These are phyloP conservation scores for Melipona beecheii DNA, from an alignment of 2,888 invertebrate species.

Conservation along the genomic window DNA sequence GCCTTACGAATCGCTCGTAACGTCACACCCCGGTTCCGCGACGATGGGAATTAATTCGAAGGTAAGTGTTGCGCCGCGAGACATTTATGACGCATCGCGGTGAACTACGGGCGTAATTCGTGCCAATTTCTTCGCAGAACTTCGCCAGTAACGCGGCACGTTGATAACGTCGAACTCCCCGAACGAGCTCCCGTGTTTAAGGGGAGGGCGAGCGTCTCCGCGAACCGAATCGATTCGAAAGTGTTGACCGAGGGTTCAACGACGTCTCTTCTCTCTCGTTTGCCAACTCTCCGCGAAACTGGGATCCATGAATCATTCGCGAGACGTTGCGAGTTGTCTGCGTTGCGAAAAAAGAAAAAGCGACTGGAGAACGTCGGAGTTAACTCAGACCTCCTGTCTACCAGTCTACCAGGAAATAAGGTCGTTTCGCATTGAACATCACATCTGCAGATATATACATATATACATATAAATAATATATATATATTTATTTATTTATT, in stretches of 20 bases:
- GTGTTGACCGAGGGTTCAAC: background rate
- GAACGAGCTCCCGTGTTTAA: background rate
- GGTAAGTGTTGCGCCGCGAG: slow-evolving; percentile 1
- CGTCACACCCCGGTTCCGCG: background rate
- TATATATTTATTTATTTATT: too few relatives aligned
- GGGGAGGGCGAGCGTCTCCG: too few relatives aligned
- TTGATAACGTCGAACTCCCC: background rate
- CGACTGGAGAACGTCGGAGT: background rate
- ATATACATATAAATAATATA: too few relatives aligned
- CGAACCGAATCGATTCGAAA: background rate
- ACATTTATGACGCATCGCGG: background rate
- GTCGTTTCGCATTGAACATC: background rate
- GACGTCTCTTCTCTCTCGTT: background rate
- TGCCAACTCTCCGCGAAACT: background rate
- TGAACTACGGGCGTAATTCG: background rate
- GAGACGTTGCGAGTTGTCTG: background rate
- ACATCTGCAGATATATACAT: too few relatives aligned
- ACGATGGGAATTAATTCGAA: background rate
- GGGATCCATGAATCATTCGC: slow-evolving; percentile 3
- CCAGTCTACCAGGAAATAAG: background rate
- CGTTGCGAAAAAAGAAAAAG: too few relatives aligned
- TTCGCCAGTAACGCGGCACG: background rate
- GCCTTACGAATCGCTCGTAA: background rate
- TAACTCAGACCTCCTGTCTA: background rate
- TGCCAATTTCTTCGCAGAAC: slow-evolving; percentile 7